Evolutionary conservation across 2,113 vertebrate genomes (phyloP), one percentile per base, ranked within the genome.

Genomic region (Smithornis capensis): DNA sequence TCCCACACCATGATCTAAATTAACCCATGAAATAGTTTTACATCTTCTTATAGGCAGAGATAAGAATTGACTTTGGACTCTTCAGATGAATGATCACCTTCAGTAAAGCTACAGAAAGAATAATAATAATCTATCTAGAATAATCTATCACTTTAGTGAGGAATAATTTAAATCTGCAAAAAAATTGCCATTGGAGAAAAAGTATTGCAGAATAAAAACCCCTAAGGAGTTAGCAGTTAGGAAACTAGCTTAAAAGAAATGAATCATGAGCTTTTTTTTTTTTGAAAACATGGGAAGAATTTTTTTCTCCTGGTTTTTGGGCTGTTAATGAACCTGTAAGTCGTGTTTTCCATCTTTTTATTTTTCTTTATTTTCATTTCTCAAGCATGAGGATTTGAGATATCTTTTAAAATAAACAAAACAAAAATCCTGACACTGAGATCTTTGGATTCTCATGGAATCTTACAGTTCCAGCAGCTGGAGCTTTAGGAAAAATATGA

Each of bases 361-460:
- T 19, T 38, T 68, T 71, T 59, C 19, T 67, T 80, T 88, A 23
- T 82, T 88, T 91, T 62, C 69, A 16, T 50, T 83, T 68, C 70
- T 84, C 33, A 37, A 82, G 69, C 73, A 89, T 81, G 87, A 92
- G 80, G 92, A 75, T 83, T 91, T 64, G 65, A 87, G 65, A 76
- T 96, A 87, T 79, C 44, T 92, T 92, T 49, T 78, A 91, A 94
- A 95, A 93, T 74, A 89, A 97, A 91, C 74, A 87, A 78, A 87
- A 29, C 60, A 64, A 63, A 90, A 87, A n/a, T 91, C 44, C 44
- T 76, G 19, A 50, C 69, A 12, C 67, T n/a, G 49, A 65, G 70
- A 71, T 52, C 10, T 25, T 76, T 64, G 62, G n/a, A 84, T 95
- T 96, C 91, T 96, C 89, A 89, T 0, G 3, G 42, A 73, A 57